phyloP scores from a whole-genome alignment of 64 coral and sea anemone species.

The Trachythela sp. region DNA sequence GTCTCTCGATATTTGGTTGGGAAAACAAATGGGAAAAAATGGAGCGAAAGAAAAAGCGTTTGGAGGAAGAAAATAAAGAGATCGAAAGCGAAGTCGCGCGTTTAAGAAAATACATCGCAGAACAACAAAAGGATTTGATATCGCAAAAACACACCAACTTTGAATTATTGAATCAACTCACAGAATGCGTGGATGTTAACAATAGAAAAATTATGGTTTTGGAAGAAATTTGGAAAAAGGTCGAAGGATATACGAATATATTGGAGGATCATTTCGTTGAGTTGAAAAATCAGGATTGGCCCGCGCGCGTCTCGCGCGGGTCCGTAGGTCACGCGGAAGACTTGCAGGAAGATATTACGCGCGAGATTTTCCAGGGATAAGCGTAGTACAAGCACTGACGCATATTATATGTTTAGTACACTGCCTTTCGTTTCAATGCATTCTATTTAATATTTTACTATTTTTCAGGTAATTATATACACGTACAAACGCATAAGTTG shows the following conservation, averaged over 20 bases:
- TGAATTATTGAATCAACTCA: neutral
- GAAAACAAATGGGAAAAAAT: constrained; percentile 25
- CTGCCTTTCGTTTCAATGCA: no score
- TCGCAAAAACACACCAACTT: constrained; percentile 21
- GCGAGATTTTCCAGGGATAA: no score
- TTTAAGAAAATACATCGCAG: neutral
- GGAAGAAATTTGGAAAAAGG: constrained; percentile 25
- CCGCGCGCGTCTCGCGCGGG: neutral
- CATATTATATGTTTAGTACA: no score
- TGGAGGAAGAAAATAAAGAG: constrained; percentile 13
- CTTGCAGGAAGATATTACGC: no score
- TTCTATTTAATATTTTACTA: no score
- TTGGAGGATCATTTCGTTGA: neutral
- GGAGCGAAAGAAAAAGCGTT: constrained; percentile 13
- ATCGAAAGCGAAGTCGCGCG: neutral
- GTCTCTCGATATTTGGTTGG: constrained; percentile 15
- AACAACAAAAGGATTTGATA: neutral
- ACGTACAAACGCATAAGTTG: no score
- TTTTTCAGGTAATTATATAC: no score
- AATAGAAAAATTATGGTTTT: constrained; percentile 15
- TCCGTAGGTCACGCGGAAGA: neutral
- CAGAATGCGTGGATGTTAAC: neutral
- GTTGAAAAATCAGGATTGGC: neutral
- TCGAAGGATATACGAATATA: constrained; percentile 9
- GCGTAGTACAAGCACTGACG: no score